These are phyloP conservation scores for Rotaria socialis DNA, from an alignment of 2,888 invertebrate genomes.

Conservation along the genomic window DNA sequence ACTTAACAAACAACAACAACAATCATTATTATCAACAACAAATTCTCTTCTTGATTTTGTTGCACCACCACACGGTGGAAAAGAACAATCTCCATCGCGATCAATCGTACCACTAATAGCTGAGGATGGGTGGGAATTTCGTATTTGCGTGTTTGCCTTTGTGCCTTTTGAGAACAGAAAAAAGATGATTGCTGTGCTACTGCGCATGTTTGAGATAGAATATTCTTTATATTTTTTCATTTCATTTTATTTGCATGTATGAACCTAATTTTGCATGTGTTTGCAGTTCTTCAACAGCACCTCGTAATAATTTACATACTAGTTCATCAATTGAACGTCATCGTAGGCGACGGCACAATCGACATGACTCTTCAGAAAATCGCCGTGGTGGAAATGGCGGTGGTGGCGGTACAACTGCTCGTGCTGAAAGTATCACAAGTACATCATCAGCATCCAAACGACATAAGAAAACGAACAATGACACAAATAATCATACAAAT, in stretches of 20 bases:
- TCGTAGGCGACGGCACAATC: slow-evolving; percentile 33
- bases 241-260: neutral
- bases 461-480: neutral
- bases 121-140: slow-evolving; percentile 11
- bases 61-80: neutral
- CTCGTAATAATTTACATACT: neutral
- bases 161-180: neutral
- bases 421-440: slow-evolving; percentile 21
- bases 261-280: slow-evolving; percentile 12
- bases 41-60: neutral
- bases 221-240: neutral
- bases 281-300: slow-evolving; percentile 28
- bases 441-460: neutral
- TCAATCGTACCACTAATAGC: neutral
- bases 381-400: neutral
- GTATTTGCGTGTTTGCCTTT: neutral
- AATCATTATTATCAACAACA: neutral
- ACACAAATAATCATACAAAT: neutral
- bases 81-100: slow-evolving; percentile 24
- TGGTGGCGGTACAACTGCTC: neutral
- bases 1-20: slow-evolving; percentile 13
- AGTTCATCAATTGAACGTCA: slow-evolving; percentile 29
- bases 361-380: slow-evolving; percentile 26
- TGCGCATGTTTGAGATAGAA: neutral
- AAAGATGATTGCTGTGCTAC: slow-evolving; percentile 11